Conservation (phyloP, 1,140 invertebrate species). For the Panulirus ornatus region DNA sequence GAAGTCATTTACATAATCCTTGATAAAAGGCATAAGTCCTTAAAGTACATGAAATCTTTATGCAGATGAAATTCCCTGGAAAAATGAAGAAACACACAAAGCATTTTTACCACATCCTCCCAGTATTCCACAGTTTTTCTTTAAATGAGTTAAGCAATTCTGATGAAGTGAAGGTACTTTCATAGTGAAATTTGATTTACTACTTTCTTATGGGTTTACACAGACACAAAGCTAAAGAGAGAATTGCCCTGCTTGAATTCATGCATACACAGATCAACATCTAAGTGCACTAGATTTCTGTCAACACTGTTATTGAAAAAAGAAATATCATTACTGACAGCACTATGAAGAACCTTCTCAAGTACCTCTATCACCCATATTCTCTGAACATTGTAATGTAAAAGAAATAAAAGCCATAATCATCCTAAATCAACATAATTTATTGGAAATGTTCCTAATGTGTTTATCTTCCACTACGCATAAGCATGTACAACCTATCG, state of each 20-base stretch:
- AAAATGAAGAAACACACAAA: slow-evolving; percentile 19
- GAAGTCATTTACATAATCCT: not conserved
- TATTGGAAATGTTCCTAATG: too few species aligned
- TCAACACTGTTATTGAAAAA: not conserved
- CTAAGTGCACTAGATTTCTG: not conserved
- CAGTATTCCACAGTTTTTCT: not conserved
- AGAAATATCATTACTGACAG: too few species aligned
- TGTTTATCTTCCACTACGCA: too few species aligned
- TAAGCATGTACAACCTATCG: too few species aligned
- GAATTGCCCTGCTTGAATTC: not conserved
- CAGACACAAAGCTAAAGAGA: not conserved
- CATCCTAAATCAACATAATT: too few species aligned
- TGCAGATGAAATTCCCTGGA: not conserved
- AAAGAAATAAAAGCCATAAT: too few species aligned
- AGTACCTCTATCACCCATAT: too few species aligned
- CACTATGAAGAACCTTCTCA: too few species aligned
- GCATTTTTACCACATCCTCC: not conserved
- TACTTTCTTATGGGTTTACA: not conserved
- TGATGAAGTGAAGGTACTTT: slow-evolving; percentile 20
- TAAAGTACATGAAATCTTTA: too few species aligned
- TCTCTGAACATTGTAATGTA: too few species aligned
- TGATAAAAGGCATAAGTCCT: not conserved
- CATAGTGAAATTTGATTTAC: slow-evolving; percentile 11
- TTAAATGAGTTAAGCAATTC: not conserved
- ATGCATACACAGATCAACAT: not conserved